Conservation (phyloP, 2,888 invertebrate species). For the Sinohyriopsis cumingii region DNA sequence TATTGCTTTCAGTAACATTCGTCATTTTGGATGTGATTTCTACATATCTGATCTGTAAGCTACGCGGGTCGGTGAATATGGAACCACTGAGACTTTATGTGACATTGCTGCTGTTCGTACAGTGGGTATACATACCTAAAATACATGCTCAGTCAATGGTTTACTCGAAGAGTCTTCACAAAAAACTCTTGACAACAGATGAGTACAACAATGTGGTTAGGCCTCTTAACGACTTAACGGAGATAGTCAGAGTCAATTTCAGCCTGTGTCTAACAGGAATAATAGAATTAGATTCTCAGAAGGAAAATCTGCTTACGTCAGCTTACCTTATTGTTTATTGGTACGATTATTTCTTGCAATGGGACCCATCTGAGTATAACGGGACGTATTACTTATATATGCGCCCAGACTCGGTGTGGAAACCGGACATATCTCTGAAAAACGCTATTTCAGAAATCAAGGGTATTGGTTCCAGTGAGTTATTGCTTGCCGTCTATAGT, state of each 20-base stretch:
- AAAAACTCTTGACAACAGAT: conserved; percentile 12
- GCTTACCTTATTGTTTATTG: conserved; percentile 21
- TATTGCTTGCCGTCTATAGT: conserved; percentile 1
- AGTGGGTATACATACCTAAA: background rate
- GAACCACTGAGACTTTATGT: no score
- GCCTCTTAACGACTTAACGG: conserved; percentile 13
- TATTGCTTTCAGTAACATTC: no score
- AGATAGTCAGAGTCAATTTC: conserved; percentile 17
- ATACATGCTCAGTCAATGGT: background rate
- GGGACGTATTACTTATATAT: background rate
- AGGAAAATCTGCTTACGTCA: conserved; percentile 25
- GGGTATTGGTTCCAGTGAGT: background rate
- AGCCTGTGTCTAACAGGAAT: conserved; percentile 18
- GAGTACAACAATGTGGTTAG: conserved; percentile 14
- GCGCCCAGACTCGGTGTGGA: conserved; percentile 2
- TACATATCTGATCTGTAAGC: no score
- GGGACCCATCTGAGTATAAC: conserved; percentile 16
- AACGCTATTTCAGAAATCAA: conserved; percentile 1
- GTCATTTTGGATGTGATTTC: no score
- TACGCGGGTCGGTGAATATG: no score
- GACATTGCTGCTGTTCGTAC: background rate
- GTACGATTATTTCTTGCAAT: conserved; percentile 21
- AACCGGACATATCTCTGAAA: conserved; percentile 5
- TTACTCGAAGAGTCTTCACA: conserved; percentile 7
- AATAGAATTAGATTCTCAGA: conserved; percentile 18